A percentile compares a stretch with the other conserved stretches of the same genome.
Evolutionary conservation across 1,140 invertebrate species (phyloP).

Genomic region (Eufriesea mexicana): DNA sequence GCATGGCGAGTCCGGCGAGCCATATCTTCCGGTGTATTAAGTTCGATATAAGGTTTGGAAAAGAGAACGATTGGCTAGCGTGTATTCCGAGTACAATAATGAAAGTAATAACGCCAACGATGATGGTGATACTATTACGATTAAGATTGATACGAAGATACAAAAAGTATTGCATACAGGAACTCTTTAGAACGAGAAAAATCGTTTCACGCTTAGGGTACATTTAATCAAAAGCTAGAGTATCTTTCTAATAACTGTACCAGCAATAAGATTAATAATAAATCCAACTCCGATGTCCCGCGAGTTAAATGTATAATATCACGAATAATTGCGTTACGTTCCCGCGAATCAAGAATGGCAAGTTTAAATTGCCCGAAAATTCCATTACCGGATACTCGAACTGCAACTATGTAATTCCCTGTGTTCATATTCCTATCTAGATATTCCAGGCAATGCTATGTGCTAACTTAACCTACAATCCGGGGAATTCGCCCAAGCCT

Average conservation of each 20-base stretch:
- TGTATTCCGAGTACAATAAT: background rate
- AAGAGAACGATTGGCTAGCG: background rate
- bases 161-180: no score
- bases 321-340: background rate
- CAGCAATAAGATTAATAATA: no score
- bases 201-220: no score
- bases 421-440: background rate
- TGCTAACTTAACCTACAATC: background rate
- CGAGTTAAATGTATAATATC: background rate
- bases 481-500: background rate
- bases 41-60: no score
- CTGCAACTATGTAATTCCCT: background rate
- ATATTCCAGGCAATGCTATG: background rate
- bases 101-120: background rate
- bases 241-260: no score
- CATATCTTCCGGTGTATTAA: no score
- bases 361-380: background rate
- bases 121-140: no score
- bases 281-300: no score
- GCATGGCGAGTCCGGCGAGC: no score
- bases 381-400: background rate
- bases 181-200: no score
- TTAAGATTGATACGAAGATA: no score
- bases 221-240: no score
- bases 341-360: background rate